Evolutionary conservation across 2,888 invertebrate species (phyloP).

Genomic region (Calliphora vomitoria): DNA sequence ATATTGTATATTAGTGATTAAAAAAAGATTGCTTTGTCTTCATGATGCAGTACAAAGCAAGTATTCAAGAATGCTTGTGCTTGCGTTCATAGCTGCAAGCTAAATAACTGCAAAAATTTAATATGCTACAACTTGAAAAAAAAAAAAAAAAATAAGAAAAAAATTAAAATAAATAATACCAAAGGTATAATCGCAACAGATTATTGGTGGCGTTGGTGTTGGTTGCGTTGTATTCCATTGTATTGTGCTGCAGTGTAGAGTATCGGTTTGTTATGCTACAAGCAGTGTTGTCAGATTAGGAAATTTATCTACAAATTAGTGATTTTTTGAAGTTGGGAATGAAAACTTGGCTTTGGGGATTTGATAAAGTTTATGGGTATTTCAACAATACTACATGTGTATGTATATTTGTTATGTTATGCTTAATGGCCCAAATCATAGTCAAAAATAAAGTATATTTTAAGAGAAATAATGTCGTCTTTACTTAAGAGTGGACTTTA

Average conservation of each 20-base stretch:
- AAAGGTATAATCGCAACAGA: conserved; percentile 53
- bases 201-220: conserved; percentile 55
- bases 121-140: conserved; percentile 39
- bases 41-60: conserved; percentile 17
- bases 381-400: too few species aligned
- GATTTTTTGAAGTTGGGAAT: too few species aligned
- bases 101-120: conserved; percentile 54
- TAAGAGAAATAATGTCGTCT: too few species aligned
- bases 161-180: neutral
- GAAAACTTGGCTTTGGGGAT: too few species aligned
- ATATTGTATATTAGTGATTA: conserved; percentile 56
- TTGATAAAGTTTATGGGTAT: too few species aligned
- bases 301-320: too few species aligned
- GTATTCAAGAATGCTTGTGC: conserved; percentile 53
- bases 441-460: too few species aligned
- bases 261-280: conserved; percentile 18
- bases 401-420: too few species aligned
- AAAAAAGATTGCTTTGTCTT: conserved; percentile 56
- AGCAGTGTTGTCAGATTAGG: too few species aligned
- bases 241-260: neutral
- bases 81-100: conserved; percentile 59
- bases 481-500: too few species aligned
- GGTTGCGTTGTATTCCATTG: neutral
- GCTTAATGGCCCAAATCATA: too few species aligned
- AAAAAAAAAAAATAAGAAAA: too few species aligned